phyloP scores from a whole-genome alignment of 1,140 invertebrate species.

The Drosophila pachea region DNA sequence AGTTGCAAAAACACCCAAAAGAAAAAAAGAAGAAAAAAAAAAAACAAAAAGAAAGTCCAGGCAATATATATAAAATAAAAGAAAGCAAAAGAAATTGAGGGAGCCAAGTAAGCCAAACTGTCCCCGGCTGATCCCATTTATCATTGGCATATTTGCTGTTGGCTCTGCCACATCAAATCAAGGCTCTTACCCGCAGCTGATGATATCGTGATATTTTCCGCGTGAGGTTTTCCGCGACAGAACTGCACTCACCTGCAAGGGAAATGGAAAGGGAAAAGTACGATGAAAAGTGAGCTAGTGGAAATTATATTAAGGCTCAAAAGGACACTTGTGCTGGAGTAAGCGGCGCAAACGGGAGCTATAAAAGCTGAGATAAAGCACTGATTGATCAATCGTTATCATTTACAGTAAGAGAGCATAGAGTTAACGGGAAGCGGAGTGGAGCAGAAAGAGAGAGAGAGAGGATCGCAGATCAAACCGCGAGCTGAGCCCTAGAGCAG shows the following conservation, averaged over 20 bases:
- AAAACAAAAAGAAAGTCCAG: not conserved
- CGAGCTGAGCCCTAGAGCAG: too few relatives aligned
- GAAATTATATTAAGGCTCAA: too few relatives aligned
- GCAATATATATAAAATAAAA: not conserved
- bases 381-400: too few relatives aligned
- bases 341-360: too few relatives aligned
- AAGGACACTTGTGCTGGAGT: too few relatives aligned
- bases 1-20: constrained; percentile 20
- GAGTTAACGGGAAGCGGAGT: too few relatives aligned
- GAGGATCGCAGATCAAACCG: too few relatives aligned
- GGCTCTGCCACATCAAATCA: constrained; percentile 39
- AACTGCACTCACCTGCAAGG: constrained; percentile 66
- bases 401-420: too few relatives aligned
- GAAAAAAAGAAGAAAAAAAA: not conserved
- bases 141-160: constrained; percentile 62
- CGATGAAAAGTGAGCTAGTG: too few relatives aligned
- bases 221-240: not conserved
- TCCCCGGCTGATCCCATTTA: constrained; percentile 60
- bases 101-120: too few relatives aligned
- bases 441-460: too few relatives aligned
- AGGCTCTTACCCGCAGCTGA: constrained; percentile 31
- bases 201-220: not conserved
- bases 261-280: constrained; percentile 28
- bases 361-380: too few relatives aligned
- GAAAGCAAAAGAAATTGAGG: not conserved